Evolutionary conservation across 2,888 invertebrate genomes (phyloP).

Genomic region (Drosophila meridiana): DNA sequence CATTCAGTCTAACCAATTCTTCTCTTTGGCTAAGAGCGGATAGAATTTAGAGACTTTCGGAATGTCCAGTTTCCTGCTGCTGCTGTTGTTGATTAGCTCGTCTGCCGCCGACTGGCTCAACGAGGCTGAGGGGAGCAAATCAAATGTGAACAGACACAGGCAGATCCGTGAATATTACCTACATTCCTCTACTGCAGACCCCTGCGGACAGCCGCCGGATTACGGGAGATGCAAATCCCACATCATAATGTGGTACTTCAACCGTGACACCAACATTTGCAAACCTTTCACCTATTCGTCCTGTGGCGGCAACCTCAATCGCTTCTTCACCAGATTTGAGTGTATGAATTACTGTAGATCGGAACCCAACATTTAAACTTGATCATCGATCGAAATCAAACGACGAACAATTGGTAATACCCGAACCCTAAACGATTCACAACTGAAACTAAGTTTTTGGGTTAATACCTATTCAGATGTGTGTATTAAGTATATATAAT

Average conservation of each 20-base stretch:
- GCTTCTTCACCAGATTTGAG: conserved; percentile 20
- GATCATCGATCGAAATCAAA: not conserved
- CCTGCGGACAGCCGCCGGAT: not conserved
- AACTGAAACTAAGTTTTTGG: conserved; percentile 4
- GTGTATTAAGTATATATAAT: not conserved
- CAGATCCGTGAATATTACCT: not conserved
- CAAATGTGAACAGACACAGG: not conserved
- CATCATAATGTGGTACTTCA: conserved; percentile 31
- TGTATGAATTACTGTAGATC: conserved; percentile 35
- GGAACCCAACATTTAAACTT: no score
- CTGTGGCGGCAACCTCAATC: conserved; percentile 47
- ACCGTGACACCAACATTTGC: not conserved
- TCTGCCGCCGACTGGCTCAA: no score
- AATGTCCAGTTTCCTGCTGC: not conserved
- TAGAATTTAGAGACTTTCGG: not conserved
- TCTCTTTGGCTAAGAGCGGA: not conserved
- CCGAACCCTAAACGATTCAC: not conserved
- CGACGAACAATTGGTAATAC: not conserved
- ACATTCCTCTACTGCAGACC: not conserved
- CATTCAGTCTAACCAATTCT: not conserved
- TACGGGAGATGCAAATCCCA: conserved; percentile 23
- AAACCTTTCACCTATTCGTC: conserved; percentile 34
- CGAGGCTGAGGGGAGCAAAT: not conserved
- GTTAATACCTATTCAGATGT: not conserved
- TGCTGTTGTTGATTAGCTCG: not conserved